These are phyloP conservation scores for Aleiodes testaceus DNA, from an alignment of 2,888 invertebrate genomes.

Conservation along the genomic window DNA sequence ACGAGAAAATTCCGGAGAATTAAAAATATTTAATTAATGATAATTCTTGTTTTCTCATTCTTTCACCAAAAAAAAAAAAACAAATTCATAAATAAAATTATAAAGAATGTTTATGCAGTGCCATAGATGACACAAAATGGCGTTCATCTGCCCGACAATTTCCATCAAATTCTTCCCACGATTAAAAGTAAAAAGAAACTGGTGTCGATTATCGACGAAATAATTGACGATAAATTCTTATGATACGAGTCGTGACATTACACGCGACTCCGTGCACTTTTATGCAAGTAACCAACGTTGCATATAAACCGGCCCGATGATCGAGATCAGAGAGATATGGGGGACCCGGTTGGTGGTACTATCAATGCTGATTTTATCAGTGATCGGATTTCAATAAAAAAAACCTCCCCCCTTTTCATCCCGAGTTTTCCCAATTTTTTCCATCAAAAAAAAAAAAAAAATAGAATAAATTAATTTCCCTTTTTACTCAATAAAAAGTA, in stretches of 20 bases:
- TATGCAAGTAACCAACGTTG: background rate
- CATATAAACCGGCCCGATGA: constrained; percentile 37
- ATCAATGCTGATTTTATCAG: constrained; percentile 43
- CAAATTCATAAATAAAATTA: constrained; percentile 11
- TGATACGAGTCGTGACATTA: constrained; percentile 36
- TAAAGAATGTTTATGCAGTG: no score
- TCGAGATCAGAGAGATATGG: constrained; percentile 39
- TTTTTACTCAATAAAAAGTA: no score
- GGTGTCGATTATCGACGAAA: constrained; percentile 53
- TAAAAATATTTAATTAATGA: no score
- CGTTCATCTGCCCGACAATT: constrained; percentile 27
- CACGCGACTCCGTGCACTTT: constrained; percentile 26
- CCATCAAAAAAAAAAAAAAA: no score
- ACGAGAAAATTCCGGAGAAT: constrained; percentile 15
- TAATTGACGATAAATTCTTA: constrained; percentile 56
- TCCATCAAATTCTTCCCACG: constrained; percentile 39
- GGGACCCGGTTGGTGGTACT: constrained; percentile 39
- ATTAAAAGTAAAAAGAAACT: background rate
- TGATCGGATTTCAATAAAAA: constrained; percentile 22
- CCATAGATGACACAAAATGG: no score
- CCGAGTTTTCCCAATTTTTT: no score
- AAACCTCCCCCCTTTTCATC: no score
- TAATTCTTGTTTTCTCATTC: no score
- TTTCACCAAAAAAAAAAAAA: background rate
- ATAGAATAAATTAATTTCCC: no score